Base-by-base conservation (phyloP, 2,888 invertebrate genomes). In the Xestia xanthographa region DNA sequence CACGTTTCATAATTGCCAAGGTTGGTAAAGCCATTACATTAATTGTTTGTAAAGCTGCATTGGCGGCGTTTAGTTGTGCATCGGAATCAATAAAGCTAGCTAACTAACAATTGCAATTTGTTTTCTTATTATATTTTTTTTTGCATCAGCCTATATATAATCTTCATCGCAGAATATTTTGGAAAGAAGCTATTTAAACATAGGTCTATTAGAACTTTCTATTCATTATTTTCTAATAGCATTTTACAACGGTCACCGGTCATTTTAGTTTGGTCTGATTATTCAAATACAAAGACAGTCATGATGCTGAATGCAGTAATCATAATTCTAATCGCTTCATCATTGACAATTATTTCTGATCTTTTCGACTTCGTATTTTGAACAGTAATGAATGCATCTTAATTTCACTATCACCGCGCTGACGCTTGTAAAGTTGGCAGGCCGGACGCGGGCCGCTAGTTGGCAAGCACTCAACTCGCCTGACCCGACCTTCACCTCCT, bases 401-500 rank as follows among this genome's bases (percentile, higher is more conserved):
- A 73, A 82, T 82, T 69, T 82, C 69, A 60, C 74, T 77, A 74
- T 77, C 82, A 62, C 12, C 22, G 58, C 63, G 69, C 34, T 69
- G 60, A 26, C 50, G 72, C 53, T 45, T 43, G 58, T 70, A 58
- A 38, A 72, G 86, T 84, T 87, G 87, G 88, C 86, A 82, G 45
- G 43, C 56, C 73, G 68, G 38, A 58, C 66, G 73, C 71, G 56
- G 66, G 11, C 45, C 43, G 76, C 8, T 8, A n/a, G 63, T 67
- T 87, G 86, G 86, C 86, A 87, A 38, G 53, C 58, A 50, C 71
- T 79, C 86, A 82, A 84, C 75, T 65, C 78, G 60, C 67, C 50
- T 82, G 87, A 87, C 88, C 88, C 53, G 80, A 77, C 87, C 87
- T 84, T 87, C 88, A 87, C 88, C 86, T 60, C 72, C n/a, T 77